Evolutionary conservation across 2,113 vertebrate genomes (phyloP), one percentile per base, ranked within the genome.

Genomic region (Ancistrus triradiatus): DNA sequence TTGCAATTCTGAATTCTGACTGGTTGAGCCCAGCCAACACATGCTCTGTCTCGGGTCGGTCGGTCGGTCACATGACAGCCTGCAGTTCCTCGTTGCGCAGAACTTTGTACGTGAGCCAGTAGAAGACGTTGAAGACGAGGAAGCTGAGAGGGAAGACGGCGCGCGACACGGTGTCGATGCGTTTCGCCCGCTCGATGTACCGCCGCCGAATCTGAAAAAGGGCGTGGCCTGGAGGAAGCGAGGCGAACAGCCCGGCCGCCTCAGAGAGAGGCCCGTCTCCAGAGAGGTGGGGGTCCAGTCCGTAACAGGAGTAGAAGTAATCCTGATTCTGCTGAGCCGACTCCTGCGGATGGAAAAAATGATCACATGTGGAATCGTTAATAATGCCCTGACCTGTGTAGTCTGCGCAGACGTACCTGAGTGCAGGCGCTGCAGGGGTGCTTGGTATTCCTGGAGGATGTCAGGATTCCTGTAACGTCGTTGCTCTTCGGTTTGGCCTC

Each of bases 51-150:
- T n/a, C 27, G 27, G 3, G 7, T 31, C 27, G 27, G 27, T 31
- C 3, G 3, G 38, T 15, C 5, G 19, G n/a, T 85, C 76, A 86
- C 73, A 80, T 46, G 59, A 74, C 40, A 3, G 76, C 55, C 38
- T 87, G 91, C 42, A 91, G 79, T 31, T 95, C 93, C 77, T 95
- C 91, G 0, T 90, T 88, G 42, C 80, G 80, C 61, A 97, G 83
- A 53, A 98, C 92, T 86, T 97, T 95, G 84, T 94, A 96, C 46
- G 93, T 76, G 0, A 97, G 82, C 95, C 95, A 98, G 78, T 98
- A 98, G 77, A 97, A 92, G 63, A 96, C 81, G 3, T 98, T 98
- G 75, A 98, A 98, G 73, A 95, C 76, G 49, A 98, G 88, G 78
- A 97, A 98, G 65, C 91, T 90, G 79, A 98, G 90, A 35, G 95